Evolutionary conservation across 1,140 invertebrate species (phyloP), one percentile per base, ranked within the genome.

Genomic region (Heliconius hermathena): DNA sequence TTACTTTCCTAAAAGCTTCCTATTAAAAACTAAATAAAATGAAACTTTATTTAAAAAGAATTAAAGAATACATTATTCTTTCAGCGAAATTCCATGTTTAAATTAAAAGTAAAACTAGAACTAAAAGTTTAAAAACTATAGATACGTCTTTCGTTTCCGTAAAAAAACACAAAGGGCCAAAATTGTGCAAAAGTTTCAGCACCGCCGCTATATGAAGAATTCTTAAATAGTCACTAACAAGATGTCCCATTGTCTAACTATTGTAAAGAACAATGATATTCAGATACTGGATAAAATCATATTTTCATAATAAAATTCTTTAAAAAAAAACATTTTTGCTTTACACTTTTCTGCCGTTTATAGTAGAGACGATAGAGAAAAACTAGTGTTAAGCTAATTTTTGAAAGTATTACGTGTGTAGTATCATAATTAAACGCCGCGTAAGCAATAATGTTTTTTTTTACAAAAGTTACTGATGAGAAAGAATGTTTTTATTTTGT

Each of bases 181-280:
- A 66, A 66, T 29, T 66, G 60, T 66, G 60, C 60, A 66, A 66
- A 66, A 66, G 60, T 66, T 66, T 0, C 60, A 66, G 60, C 60
- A 29, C 60, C 60, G 60, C 26, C 60, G 60, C 60, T 66, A 66
- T 66, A 26, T 66, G 60, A 66, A 66, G 60, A 66, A 66, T 66
- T 66, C 60, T 66, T 66, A 66, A 66, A 66, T 66, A 66, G 26
- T 66, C 60, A 66, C 60, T 66, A 66, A 66, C 60, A 66, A 66
- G 60, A 66, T 66, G 60, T 66, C 60, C 60, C 26, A 26, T 66
- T 66, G 60, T 66, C 60, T 66, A 66, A 26, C 60, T 66, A 66
- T 66, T 66, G 60, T 66, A 66, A 66, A 66, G 60, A 66, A 66
- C 60, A 18, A 29, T 66, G 60, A 66, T 66, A 13, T 1, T 16